Percentiles rank a stretch among this genome's conserved stretches.
Evolutionary conservation across 2,888 invertebrate genomes (phyloP).

Genomic region (Polyommatus icarus): DNA sequence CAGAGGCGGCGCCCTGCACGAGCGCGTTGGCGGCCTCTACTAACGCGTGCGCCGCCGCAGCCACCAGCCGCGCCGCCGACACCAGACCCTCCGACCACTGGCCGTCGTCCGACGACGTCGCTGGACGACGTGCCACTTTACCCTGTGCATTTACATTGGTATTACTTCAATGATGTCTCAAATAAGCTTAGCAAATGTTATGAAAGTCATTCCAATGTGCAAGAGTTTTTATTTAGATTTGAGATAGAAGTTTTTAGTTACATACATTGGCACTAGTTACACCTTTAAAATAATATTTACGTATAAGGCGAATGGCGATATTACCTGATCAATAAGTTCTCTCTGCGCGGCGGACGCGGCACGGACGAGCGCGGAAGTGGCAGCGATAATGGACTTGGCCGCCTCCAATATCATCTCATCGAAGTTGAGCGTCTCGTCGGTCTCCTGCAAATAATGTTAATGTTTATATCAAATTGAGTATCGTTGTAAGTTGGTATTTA

Average conservation of each 20-base stretch:
- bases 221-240: background rate
- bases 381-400: slow-evolving; percentile 97
- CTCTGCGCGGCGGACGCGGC: slow-evolving; percentile 98
- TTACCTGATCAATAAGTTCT: slow-evolving; percentile 91
- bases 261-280: no score
- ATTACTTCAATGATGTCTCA: background rate
- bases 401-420: slow-evolving; percentile 99
- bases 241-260: background rate
- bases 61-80: slow-evolving; percentile 96
- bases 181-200: background rate
- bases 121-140: slow-evolving; percentile 90
- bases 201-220: background rate
- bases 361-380: slow-evolving; percentile 97
- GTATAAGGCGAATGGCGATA: background rate
- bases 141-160: slow-evolving; percentile 74
- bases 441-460: slow-evolving; percentile 80
- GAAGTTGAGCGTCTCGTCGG: slow-evolving; percentile 97
- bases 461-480: background rate
- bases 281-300: no score
- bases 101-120: slow-evolving; percentile 95
- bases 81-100: slow-evolving; percentile 99
- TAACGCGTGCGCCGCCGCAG: slow-evolving; percentile 97
- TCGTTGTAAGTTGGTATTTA: background rate
- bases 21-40: slow-evolving; percentile 99
- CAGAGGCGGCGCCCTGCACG: slow-evolving; percentile 94